These are phyloP conservation scores for Fulmarus glacialis DNA, from an alignment of 2,113 vertebrate genomes.

Conservation along the genomic window DNA sequence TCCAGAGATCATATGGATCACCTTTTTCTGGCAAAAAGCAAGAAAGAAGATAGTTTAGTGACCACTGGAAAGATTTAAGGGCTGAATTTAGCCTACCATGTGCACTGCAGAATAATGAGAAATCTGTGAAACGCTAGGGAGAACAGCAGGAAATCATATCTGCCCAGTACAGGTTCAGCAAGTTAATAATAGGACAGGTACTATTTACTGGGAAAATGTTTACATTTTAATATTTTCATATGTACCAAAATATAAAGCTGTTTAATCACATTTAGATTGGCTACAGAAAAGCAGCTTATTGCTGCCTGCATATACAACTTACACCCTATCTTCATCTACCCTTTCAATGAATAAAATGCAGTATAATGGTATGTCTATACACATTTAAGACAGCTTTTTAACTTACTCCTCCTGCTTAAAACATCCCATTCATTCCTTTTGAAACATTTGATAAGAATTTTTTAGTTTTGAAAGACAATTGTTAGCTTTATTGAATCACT, in stretches of 20 bases:
- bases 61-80: not conserved
- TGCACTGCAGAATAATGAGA: not conserved
- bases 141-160: not conserved
- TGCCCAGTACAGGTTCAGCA: not conserved
- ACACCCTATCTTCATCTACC: not conserved
- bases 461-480: not conserved
- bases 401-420: not conserved
- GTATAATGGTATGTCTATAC: not conserved
- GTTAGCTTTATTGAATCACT: not conserved
- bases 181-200: not conserved
- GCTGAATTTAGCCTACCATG: not conserved
- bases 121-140: not conserved
- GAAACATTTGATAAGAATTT: not conserved
- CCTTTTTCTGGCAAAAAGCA: not conserved
- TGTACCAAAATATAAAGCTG: not conserved
- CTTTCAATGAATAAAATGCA: not conserved
- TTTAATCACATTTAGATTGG: not conserved
- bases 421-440: not conserved
- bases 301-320: not conserved
- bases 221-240: not conserved
- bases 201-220: not conserved
- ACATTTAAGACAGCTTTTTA: not conserved
- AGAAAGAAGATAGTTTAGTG: not conserved
- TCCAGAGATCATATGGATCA: not conserved
- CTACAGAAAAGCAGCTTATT: not conserved